These are phyloP conservation scores for Hirtodrosophila confusa DNA, from an alignment of 2,888 invertebrate species.

Conservation along the genomic window DNA sequence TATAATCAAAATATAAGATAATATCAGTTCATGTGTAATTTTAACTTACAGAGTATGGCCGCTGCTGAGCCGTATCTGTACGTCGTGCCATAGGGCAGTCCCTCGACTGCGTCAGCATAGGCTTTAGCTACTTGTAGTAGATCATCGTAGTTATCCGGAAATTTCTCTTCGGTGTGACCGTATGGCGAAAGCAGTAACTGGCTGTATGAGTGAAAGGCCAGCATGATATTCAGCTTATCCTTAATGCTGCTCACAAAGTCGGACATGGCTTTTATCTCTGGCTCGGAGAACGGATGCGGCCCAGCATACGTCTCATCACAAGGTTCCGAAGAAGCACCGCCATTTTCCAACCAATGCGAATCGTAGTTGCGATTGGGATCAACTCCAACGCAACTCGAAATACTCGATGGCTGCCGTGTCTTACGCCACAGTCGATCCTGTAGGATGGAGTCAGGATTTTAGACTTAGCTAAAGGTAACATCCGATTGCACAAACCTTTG, in stretches of 20 bases:
- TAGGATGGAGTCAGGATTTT: neutral
- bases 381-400: constrained; percentile 74
- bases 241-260: constrained; percentile 83
- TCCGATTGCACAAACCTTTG: constrained; percentile 84
- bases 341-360: constrained; percentile 77
- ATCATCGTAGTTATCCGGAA: constrained; percentile 84
- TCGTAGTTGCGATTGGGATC: constrained; percentile 81
- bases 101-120: constrained; percentile 84
- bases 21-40: too few species aligned
- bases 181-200: constrained; percentile 87
- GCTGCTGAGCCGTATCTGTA: constrained; percentile 86
- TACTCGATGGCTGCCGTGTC: constrained; percentile 85
- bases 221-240: constrained; percentile 84
- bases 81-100: constrained; percentile 84
- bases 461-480: neutral
- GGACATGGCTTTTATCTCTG: constrained; percentile 85
- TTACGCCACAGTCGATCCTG: constrained; percentile 87
- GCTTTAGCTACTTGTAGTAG: constrained; percentile 85
- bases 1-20: neutral
- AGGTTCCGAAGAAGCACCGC: constrained; percentile 84
- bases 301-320: constrained; percentile 85
- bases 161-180: constrained; percentile 84
- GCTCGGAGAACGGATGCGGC: constrained; percentile 85
- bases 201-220: constrained; percentile 87
- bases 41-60: constrained; percentile 85